Evolutionary conservation across 2,113 vertebrate species (phyloP).

Genomic region (Elgaria multicarinata): DNA sequence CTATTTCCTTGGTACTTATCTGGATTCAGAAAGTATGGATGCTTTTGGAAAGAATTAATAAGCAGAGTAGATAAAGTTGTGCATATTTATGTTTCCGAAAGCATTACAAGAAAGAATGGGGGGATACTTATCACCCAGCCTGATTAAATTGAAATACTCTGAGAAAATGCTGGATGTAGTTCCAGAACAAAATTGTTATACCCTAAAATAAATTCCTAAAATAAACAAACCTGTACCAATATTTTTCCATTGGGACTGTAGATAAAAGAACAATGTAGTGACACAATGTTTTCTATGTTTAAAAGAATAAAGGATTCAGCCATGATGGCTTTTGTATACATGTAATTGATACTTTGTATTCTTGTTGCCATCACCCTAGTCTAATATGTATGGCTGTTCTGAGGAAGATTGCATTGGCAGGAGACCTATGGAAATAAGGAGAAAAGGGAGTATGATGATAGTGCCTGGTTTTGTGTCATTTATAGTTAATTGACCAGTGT

Average conservation of each 20-base stretch:
- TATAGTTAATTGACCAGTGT: too few relatives aligned
- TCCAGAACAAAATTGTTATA: conserved; percentile 26
- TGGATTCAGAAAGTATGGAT: conserved; percentile 27
- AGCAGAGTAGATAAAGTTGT: conserved; percentile 42
- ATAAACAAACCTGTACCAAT: conserved; percentile 2
- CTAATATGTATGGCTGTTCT: too few relatives aligned
- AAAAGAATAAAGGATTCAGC: neutral
- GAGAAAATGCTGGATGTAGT: conserved; percentile 31
- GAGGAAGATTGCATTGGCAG: too few relatives aligned
- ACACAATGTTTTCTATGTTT: conserved; percentile 36
- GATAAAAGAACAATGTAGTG: conserved; percentile 45
- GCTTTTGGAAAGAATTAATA: conserved; percentile 34
- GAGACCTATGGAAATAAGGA: too few relatives aligned
- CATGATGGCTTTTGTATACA: too few relatives aligned
- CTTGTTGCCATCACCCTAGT: too few relatives aligned
- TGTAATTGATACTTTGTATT: too few relatives aligned
- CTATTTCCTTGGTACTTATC: conserved; percentile 39
- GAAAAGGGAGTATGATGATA: too few relatives aligned
- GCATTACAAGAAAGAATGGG: neutral
- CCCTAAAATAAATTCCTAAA: conserved; percentile 33
- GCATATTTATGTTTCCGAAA: conserved; percentile 40
- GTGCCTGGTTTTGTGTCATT: too few relatives aligned
- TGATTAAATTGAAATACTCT: neutral
- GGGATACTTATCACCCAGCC: conserved; percentile 46
- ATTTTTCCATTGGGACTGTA: conserved; percentile 22